These are phyloP conservation scores for Cinara cedri DNA, from an alignment of 2,888 invertebrate species.

Conservation along the genomic window DNA sequence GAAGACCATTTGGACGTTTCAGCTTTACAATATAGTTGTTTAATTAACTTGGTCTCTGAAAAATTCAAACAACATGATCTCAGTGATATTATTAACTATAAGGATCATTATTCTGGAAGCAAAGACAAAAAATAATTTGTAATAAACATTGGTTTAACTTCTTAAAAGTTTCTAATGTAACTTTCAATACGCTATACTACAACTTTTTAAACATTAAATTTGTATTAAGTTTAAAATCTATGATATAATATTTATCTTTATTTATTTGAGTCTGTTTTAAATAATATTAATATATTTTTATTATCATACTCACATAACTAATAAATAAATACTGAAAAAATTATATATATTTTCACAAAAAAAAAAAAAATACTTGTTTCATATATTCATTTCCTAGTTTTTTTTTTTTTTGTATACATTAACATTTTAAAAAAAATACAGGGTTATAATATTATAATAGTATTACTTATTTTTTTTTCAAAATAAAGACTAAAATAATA, in stretches of 20 bases:
- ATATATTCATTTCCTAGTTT: background rate
- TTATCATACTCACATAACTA: no score
- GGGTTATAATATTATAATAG: background rate
- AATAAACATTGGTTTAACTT: background rate
- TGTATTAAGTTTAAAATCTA: constrained; percentile 4
- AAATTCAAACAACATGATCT: constrained; percentile 53
- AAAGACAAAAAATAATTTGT: background rate
- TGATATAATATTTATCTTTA: background rate
- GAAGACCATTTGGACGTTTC: constrained; percentile 47
- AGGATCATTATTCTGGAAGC: constrained; percentile 39
- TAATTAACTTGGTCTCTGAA: constrained; percentile 47
- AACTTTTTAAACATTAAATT: background rate
- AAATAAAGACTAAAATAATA: no score
- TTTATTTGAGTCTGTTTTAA: background rate
- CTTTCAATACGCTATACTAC: background rate
- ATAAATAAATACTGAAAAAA: no score
- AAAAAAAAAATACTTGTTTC: background rate
- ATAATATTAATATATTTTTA: background rate
- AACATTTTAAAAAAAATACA: background rate
- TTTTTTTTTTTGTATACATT: background rate
- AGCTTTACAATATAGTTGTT: constrained; percentile 44
- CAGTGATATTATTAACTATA: constrained; percentile 50
- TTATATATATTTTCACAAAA: background rate
- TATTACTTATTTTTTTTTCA: no score
- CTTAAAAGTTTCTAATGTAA: background rate